Base-by-base conservation (phyloP, 2,113 vertebrate genomes). In the Sapayoa aenigma region DNA sequence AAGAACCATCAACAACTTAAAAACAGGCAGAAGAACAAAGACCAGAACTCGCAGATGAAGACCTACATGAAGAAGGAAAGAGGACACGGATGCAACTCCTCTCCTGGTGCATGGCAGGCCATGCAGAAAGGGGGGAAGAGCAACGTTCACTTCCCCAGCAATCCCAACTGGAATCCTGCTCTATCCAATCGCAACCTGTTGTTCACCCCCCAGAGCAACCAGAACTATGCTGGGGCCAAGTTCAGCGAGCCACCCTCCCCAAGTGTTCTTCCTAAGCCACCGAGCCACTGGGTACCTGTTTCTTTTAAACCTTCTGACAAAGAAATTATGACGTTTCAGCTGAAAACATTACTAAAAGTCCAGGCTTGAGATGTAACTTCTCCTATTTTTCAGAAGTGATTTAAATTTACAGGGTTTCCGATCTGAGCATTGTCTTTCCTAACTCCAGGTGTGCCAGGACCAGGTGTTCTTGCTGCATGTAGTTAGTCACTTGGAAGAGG, bases 171-270 rank as follows among this genome's bases (percentile, higher is more conserved):
- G 99, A 98, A 98, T 84, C 98, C 98, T 7, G 95, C 98, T 18
- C 97, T 99, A 42, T 97, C 98, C 23, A 98, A 97, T 87, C 97
- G 97, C 42, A 98, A 96, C 86, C 97, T 98, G 60, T 97, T 99
- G 75, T 98, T 99, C 96, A 96, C 97, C 58, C 93, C 98, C 93
- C 98, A 98, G 81, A 97, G 98, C 84, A 98, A 97, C 85, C 98
- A 99, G 53, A 99, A 99, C 97, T 99, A 99, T 46, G 99, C 99
- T 41, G 99, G 99, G 93, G 99, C 99, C 53, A 99, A 99, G 97
- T 99, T 99, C 93, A 99, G 99, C 24, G 99, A 99, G 96, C 99
- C 99, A 1, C 99, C 99, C 42, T 99, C 98, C 58, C 99, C 99
- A 60, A 99, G 99, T 93, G 99, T 99, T 91, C 98, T 99, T 92